Evolutionary conservation across 2,888 invertebrate species (phyloP), one percentile per base, ranked within the genome.

Genomic region (Xestia rhomboidea): DNA sequence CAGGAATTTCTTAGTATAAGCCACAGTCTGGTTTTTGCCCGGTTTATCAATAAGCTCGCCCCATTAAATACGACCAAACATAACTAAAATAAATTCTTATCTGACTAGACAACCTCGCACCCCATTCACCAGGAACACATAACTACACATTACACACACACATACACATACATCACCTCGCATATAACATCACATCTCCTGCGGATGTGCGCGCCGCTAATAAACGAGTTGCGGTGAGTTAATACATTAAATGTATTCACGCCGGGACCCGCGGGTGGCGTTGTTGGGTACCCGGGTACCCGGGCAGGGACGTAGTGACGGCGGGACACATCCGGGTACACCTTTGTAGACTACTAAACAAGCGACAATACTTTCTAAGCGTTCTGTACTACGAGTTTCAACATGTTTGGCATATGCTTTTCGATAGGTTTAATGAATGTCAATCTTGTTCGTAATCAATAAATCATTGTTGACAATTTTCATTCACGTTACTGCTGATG

Each of bases 171-270:
- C 54, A 18, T 51, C 41, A 24, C 41, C 41, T 49, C 44, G 24
- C 27, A 66, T 24, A 68, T n/a, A 67, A 4, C 15, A 30, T 66
- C 34, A 57, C 68, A 60, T 68, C 70, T 46, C 27, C 30, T 15
- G 38, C 13, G 57, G 67, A 79, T 68, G 77, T 68, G 68, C 60
- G 73, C 68, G 54, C 57, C 18, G 73, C 78, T 87, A 87, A 87
- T 89, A 85, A 87, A 88, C 84, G 83, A 83, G 81, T 79, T 77
- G 63, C 72, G 78, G 84, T 79, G 84, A 88, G 82, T 84, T 93
- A 92, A 93, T 92, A 91, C 91, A 92, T 91, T 92, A 91, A 89
- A 93, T 91, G 88, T 92, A 93, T 92, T 93, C 92, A 91, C 90
- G 82, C 71, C 79, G 80, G 73, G 85, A 80, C 84, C 88, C 82